Conservation (phyloP, 2,797 vertebrate species). For the Crenuchus spilurus region DNA sequence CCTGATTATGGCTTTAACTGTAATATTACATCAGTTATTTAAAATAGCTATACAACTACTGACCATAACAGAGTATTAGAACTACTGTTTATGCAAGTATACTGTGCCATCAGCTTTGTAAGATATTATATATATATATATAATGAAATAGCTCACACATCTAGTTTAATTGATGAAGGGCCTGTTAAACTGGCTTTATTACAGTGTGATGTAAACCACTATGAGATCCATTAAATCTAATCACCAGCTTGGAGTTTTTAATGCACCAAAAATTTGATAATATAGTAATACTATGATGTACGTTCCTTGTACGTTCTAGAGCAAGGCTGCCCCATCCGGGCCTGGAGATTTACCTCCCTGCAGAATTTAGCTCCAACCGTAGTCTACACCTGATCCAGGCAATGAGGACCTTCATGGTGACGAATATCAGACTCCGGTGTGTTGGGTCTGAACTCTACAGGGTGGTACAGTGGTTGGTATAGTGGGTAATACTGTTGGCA, state of each 20-base stretch:
- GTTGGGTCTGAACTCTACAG: no score
- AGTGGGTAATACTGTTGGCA: no score
- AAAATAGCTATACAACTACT: background rate
- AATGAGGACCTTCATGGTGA: no score
- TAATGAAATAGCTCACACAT: background rate
- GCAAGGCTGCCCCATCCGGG: no score
- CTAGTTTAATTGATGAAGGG: background rate
- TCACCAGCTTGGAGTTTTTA: slow-evolving; percentile 1
- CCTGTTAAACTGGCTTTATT: background rate
- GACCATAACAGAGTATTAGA: background rate
- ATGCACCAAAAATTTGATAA: background rate
- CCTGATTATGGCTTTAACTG: slow-evolving; percentile 2
- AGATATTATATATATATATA: background rate
- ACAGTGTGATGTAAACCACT: slow-evolving; percentile 5
- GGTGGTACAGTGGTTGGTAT: no score
- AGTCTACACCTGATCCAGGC: no score
- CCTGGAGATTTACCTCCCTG: no score
- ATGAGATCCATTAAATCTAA: background rate
- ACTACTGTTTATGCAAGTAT: background rate
- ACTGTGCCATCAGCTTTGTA: background rate
- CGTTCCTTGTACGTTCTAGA: background rate
- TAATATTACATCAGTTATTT: background rate
- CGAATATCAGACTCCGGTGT: no score
- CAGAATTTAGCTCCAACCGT: no score
- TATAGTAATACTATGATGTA: background rate